phyloP scores from a whole-genome alignment of 2,888 invertebrate species.

The Ypsolopha scabrella region DNA sequence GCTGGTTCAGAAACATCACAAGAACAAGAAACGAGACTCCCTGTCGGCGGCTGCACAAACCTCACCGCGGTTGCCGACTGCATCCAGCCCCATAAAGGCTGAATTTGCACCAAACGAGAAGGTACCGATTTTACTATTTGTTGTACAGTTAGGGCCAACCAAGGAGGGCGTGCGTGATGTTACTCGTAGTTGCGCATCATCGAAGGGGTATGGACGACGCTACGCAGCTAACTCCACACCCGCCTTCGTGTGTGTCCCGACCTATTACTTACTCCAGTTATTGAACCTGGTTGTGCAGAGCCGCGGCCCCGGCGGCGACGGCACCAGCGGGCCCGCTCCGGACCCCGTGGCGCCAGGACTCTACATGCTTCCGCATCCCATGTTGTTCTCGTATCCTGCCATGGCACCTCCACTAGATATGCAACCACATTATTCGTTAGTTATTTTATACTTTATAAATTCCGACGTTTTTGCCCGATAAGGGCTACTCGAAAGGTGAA shows the following conservation, averaged over 20 bases:
- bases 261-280: neutral
- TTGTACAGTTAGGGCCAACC: neutral
- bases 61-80: conserved; percentile 2
- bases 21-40: conserved; percentile 6
- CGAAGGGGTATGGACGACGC: too few species aligned
- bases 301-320: neutral
- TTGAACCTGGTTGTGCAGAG: neutral
- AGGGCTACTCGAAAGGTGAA: neutral
- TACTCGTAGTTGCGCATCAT: too few species aligned
- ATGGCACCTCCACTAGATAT: neutral
- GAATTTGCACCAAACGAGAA: neutral
- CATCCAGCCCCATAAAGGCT: conserved; percentile 3
- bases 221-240: neutral
- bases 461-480: neutral
- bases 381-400: neutral
- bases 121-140: neutral
- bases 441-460: neutral
- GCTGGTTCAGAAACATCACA: conserved; percentile 22
- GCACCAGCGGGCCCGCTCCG: neutral
- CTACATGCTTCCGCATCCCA: neutral
- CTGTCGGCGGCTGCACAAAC: conserved; percentile 15
- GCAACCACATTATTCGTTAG: neutral
- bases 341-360: neutral
- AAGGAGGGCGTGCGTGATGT: too few species aligned
- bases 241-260: neutral